Conservation (phyloP, 2,797 vertebrate species). For the Oophaga sylvatica region DNA sequence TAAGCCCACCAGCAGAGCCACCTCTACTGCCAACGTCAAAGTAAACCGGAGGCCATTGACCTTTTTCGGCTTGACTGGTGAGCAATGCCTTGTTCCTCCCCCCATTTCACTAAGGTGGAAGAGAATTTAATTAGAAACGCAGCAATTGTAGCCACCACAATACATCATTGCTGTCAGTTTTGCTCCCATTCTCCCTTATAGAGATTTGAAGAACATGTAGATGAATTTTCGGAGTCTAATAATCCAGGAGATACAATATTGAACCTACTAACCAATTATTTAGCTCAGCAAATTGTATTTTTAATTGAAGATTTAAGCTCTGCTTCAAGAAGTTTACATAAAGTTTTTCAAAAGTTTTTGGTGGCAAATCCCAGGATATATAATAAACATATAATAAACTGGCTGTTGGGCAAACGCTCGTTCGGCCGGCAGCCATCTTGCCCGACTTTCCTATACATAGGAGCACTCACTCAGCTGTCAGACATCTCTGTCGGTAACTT, state of each 20-base stretch:
- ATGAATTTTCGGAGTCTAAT: background rate
- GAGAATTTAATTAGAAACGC: slow-evolving; percentile 22
- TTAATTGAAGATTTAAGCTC: too few species aligned
- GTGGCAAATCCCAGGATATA: background rate
- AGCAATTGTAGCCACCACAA: background rate
- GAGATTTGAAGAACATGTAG: background rate
- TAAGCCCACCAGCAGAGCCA: slow-evolving; percentile 21
- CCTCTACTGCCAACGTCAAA: background rate
- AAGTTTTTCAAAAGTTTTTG: background rate
- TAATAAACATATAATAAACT: background rate
- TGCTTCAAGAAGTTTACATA: background rate
- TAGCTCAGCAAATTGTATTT: background rate
- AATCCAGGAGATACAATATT: background rate
- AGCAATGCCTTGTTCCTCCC: background rate
- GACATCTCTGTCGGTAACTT: too few species aligned
- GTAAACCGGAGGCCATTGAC: slow-evolving; percentile 1
- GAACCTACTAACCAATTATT: too few species aligned
- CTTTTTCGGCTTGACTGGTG: slow-evolving; percentile 5
- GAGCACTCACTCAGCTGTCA: too few species aligned
- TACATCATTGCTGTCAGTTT: slow-evolving; percentile 25
- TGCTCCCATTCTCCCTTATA: background rate
- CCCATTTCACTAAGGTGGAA: slow-evolving; percentile 5
- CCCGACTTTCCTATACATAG: too few species aligned
- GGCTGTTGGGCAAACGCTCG: background rate
- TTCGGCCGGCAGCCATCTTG: too few species aligned